phyloP scores from a whole-genome alignment of 2,113 vertebrate genomes.

The Chloropsis cyanopogon region DNA sequence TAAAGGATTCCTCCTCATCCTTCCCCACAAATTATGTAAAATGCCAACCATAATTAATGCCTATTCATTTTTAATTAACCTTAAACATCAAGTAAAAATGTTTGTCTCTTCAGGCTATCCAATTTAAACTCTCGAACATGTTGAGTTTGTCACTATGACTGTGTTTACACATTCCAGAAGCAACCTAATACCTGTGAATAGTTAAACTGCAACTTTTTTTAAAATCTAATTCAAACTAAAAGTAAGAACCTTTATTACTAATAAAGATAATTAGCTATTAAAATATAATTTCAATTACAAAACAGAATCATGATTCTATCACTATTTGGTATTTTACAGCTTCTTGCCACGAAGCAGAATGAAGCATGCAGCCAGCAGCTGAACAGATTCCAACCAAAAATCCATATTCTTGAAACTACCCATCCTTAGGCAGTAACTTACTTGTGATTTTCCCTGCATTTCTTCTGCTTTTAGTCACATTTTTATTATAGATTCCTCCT shows the following conservation, averaged over 20 bases:
- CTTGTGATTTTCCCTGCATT: not conserved
- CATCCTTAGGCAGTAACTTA: not conserved
- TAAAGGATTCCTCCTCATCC: not conserved
- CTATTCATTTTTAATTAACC: conserved; percentile 55
- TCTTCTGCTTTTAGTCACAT: not conserved
- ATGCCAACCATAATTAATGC: conserved; percentile 27
- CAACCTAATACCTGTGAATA: not conserved
- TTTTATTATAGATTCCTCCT: not conserved
- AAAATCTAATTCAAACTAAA: not conserved
- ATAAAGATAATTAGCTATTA: not conserved
- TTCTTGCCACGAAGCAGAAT: not conserved
- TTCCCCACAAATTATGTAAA: conserved; percentile 31
- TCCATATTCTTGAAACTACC: not conserved
- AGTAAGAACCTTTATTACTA: not conserved
- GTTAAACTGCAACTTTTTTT: not conserved
- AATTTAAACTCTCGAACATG: not conserved
- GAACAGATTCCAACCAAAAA: not conserved
- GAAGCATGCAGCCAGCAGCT: not conserved
- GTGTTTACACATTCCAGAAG: not conserved
- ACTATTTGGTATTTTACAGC: not conserved
- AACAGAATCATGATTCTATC: not conserved
- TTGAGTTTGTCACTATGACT: not conserved
- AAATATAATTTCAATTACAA: not conserved
- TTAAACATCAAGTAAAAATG: conserved; percentile 6
- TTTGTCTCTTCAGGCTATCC: conserved; percentile 37